Base-by-base conservation (phyloP, 1,140 invertebrate genomes). In the Propsilocerus akamusi region DNA sequence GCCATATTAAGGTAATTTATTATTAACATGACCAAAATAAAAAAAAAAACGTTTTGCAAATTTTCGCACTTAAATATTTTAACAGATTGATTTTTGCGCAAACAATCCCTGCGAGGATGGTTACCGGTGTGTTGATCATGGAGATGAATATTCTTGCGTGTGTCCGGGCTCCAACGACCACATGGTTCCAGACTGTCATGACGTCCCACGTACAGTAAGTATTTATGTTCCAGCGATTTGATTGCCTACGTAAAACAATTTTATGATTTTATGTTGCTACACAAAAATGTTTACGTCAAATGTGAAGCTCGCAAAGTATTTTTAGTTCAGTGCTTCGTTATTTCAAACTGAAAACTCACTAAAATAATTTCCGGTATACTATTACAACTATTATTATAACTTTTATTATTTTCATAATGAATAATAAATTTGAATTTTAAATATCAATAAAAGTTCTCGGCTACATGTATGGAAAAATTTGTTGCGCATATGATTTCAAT, bases 111-210 rank as follows among this genome's bases (percentile, higher is more conserved):
- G 78, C 56, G 70, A 72, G n/a, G 65, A 69, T 52, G 74, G 73
- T 50, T 72, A 73, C 47, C 70, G 70, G 51, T 82, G 81, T 60
- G 67, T 78, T 52, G 78, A 81, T 63, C 72, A 72, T 55, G 80
- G 79, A 53, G 80, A 81, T 65, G 80, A 74, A 56, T 81, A 78
- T 59, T 73, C 72, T 23, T 85, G 82, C 63, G 76, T 81, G 56
- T 85, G 82, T 64, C 77, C 76, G n/a, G 62, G 63, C 59, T 41
- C 34, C 5, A 65, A 66, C 28, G 80, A 80, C 34, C 80, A 71
- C 58, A 75, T 74, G 47, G 80, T 79, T 46, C 69, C 73, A 41
- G 73, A 78, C 60, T 81, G 78, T 61, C 68, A 64, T 58, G 63
- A 66, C 59, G 67, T 72, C 50, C 63, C 67, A 53, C 59, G 63